Base-by-base conservation (phyloP, 1,140 invertebrate species). In the Hestina assimilis region DNA sequence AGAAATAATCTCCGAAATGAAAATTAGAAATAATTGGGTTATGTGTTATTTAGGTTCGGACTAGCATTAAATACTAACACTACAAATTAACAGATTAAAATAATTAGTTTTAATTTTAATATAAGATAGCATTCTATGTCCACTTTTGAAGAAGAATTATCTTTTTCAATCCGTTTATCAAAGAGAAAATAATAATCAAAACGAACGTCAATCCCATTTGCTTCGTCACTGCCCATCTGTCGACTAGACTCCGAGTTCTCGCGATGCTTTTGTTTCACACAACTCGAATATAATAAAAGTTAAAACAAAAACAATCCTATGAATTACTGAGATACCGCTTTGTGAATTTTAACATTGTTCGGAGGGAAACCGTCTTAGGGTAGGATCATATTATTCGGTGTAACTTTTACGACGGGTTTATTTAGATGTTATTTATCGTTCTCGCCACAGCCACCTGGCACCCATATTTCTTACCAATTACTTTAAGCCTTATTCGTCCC, bases 341-440 rank as follows among this genome's bases (percentile, higher is more conserved):
- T 48, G 33, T 67, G 66, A 72, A 76, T 74, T 67, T 71, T 61
- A 67, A 69, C 51, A 63, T 59, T 50, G 46, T 23, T 17, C 14
- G 23, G 7, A 19, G 24, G 12, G 12, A 31, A 8, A 24, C 47
- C 38, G 24, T 66, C 55, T 59, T 56, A 40, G 58, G 35, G 42
- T 46, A 55, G 55, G 67, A 68, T 62, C 54, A 61, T 66, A 73
- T 72, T 70, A 75, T 72, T 77, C 61, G 50, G 47, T 56, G 69
- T 69, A 69, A 74, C 66, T 72, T 74, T 69, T 78, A 74, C 65
- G 58, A 50, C 24, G 51, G 59, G 63, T 73, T 76, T 79, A 78
- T 79, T 70, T 68, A 72, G 54, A 63, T 43, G 55, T 76, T 76
- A 79, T 84, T 84, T 84, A 82, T 79, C 42, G 63, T 64, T 48